Evolutionary conservation across 2,797 vertebrate genomes (phyloP).

Genomic region (Rhinichthys osculus): DNA sequence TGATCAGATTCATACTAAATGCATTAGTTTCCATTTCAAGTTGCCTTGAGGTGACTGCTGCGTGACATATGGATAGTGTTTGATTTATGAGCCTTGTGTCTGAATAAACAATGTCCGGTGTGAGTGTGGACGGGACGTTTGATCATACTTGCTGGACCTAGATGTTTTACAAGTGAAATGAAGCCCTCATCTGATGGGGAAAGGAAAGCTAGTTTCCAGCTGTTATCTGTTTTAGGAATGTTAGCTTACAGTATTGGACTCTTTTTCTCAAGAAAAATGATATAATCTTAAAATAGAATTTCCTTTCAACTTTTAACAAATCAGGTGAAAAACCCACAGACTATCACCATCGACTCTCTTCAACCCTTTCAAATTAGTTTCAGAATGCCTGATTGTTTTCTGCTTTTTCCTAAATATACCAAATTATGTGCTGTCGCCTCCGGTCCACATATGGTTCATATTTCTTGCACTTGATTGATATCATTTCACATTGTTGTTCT

Average conservation of each 20-base stretch:
- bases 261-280: neutral
- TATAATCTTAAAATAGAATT: neutral
- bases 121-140: neutral
- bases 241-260: neutral
- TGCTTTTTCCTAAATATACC: slow-evolving; percentile 28
- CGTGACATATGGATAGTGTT: slow-evolving; percentile 13
- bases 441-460: slow-evolving; percentile 1
- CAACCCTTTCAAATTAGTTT: slow-evolving; percentile 8
- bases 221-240: slow-evolving; percentile 6
- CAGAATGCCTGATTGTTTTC: slow-evolving; percentile 37
- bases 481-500: slow-evolving; percentile 23
- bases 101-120: slow-evolving; percentile 14
- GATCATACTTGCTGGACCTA: slow-evolving; percentile 6
- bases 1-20: slow-evolving; percentile 37
- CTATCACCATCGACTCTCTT: neutral
- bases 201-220: neutral
- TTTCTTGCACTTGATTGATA: slow-evolving; percentile 25
- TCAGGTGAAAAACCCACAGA: slow-evolving; percentile 17
- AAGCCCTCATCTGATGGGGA: neutral
- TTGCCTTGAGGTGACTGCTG: slow-evolving; percentile 30
- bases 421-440: slow-evolving; percentile 23
- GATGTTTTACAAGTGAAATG: slow-evolving; percentile 23
- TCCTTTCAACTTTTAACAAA: neutral
- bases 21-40: slow-evolving; percentile 40
- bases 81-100: slow-evolving; percentile 38